Evolutionary conservation across 2,797 vertebrate genomes (phyloP).

Genomic region (Leuciscus waleckii): DNA sequence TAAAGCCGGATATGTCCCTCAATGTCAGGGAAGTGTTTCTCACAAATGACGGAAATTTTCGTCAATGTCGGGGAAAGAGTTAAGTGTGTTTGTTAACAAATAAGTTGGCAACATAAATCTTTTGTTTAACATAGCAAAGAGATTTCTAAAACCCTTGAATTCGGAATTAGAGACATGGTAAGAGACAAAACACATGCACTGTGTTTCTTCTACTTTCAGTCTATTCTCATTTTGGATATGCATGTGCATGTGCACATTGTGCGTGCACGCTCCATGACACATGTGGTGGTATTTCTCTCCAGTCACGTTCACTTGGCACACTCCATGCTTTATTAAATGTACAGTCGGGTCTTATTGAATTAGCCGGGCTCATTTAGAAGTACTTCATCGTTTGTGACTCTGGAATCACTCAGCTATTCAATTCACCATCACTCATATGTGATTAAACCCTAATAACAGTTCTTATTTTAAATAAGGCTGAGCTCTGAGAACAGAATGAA

Average conservation of each 20-base stretch:
- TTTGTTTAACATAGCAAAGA: neutral
- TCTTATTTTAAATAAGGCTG: conserved; percentile 20
- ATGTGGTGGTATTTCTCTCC: conserved; percentile 65
- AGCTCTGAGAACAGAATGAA: conserved; percentile 5
- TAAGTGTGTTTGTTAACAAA: neutral
- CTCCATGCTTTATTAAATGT: conserved; percentile 55
- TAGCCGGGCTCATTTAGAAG: conserved; percentile 51
- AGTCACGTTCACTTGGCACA: conserved; percentile 50
- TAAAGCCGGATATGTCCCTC: no score
- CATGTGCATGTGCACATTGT: conserved; percentile 10
- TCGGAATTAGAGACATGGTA: neutral
- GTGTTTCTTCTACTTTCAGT: neutral
- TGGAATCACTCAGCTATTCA: conserved; percentile 42
- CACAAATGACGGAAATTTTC: no score
- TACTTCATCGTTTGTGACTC: conserved; percentile 52
- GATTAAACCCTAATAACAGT: conserved; percentile 37
- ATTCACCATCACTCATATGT: conserved; percentile 32
- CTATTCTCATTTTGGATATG: neutral
- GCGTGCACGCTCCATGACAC: conserved; percentile 50
- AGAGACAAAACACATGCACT: neutral
- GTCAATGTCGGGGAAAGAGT: no score
- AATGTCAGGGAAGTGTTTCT: no score
- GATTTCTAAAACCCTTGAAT: neutral
- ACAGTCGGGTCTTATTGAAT: conserved; percentile 57
- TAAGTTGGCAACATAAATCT: neutral